These are phyloP conservation scores for Cydia amplana DNA, from an alignment of 1,140 invertebrate genomes.

Conservation along the genomic window DNA sequence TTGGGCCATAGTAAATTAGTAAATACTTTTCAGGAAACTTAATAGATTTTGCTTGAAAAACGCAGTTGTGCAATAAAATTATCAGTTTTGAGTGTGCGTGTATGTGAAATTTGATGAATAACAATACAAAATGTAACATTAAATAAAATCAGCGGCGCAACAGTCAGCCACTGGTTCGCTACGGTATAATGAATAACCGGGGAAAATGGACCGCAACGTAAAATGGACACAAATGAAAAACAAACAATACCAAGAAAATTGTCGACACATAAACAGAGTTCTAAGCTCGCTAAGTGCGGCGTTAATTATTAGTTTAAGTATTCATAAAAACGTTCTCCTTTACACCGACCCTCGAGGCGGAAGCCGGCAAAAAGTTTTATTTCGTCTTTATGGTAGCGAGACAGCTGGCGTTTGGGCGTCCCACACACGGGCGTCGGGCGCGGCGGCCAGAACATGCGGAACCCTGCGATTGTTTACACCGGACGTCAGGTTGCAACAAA, in stretches of 20 bases:
- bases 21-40: too few relatives aligned
- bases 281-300: slow-evolving; percentile 56
- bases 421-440: slow-evolving; percentile 45
- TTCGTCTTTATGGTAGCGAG: slow-evolving; percentile 44
- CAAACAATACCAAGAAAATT: slow-evolving; percentile 55
- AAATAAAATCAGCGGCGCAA: slow-evolving; percentile 45
- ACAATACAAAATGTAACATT: slow-evolving; percentile 61
- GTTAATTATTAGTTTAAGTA: slow-evolving; percentile 64
- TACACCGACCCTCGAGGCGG: slow-evolving; percentile 50
- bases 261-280: slow-evolving; percentile 55
- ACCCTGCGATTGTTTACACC: not conserved
- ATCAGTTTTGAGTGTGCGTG: too few relatives aligned
- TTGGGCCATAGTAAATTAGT: too few relatives aligned
- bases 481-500: slow-evolving; percentile 9
- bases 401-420: slow-evolving; percentile 51
- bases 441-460: not conserved
- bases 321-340: slow-evolving; percentile 59
- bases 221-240: slow-evolving; percentile 46
- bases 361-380: slow-evolving; percentile 59
- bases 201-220: slow-evolving; percentile 47
- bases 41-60: too few relatives aligned
- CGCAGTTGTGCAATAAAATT: too few relatives aligned
- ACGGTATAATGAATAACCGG: slow-evolving; percentile 50
- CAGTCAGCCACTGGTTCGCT: slow-evolving; percentile 52
- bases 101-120: not conserved